Percentiles rank a stretch among this genome's conserved stretches.
phyloP scores from a whole-genome alignment of 2,888 invertebrate species.

The Thymelicus acteon region DNA sequence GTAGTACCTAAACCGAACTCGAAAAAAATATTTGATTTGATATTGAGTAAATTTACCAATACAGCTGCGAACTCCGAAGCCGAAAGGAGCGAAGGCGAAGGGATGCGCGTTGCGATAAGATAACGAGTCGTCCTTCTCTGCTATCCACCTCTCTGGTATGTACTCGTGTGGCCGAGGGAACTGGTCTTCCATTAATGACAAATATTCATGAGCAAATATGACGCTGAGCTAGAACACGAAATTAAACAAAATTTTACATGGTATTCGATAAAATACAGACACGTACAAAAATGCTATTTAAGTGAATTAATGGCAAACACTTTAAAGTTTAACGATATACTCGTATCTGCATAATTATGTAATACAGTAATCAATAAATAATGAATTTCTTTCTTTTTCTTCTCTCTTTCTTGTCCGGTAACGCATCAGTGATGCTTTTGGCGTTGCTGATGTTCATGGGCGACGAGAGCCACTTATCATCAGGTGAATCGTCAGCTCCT shows the following conservation, averaged over 20 bases:
- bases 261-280: too few species aligned
- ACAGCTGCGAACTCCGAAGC: conserved; percentile 88
- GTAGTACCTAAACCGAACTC: too few species aligned
- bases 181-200: conserved; percentile 86
- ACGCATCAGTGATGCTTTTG: too few species aligned
- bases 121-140: conserved; percentile 62
- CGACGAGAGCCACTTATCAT: too few species aligned
- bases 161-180: conserved; percentile 87
- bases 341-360: too few species aligned
- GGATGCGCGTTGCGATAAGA: conserved; percentile 82
- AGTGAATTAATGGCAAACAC: too few species aligned
- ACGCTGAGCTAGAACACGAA: conserved; percentile 8
- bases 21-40: not conserved
- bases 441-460: too few species aligned
- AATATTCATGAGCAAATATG: conserved; percentile 51
- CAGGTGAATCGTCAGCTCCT: too few species aligned
- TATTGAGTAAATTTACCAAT: conserved; percentile 72
- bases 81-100: conserved; percentile 87
- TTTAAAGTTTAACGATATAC: too few species aligned
- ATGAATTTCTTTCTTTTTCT: conserved; percentile 50
- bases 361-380: too few species aligned
- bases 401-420: too few species aligned
- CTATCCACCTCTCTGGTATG: conserved; percentile 90
- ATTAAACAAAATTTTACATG: not conserved
- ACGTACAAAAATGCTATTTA: too few species aligned